Conservation (phyloP, 1,140 invertebrate genomes). For the Papilio xuthus region DNA sequence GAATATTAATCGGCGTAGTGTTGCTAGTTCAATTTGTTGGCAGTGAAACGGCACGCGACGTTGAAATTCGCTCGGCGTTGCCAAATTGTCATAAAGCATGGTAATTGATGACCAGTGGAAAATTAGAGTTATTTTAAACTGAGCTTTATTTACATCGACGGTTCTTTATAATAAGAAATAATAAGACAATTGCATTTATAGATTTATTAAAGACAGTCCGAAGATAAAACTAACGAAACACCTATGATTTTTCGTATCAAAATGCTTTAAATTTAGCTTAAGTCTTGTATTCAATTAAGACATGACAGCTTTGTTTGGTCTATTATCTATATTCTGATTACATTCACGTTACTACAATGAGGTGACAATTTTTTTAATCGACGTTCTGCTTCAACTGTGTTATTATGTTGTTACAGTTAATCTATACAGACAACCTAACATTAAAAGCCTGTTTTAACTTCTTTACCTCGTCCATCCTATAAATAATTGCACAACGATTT, state of each 20-base stretch:
- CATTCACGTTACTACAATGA: neutral
- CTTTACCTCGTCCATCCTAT: neutral
- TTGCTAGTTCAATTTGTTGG: constrained; percentile 31
- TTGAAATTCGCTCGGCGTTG: constrained; percentile 28
- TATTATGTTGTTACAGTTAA: neutral
- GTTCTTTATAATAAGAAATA: neutral
- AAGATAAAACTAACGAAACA: neutral
- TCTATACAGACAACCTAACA: neutral
- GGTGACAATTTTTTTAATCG: neutral
- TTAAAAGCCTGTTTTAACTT: neutral
- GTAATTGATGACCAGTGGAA: constrained; percentile 35
- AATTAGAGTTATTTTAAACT: constrained; percentile 34
- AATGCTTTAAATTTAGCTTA: neutral
- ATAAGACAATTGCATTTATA: neutral
- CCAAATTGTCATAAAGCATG: constrained; percentile 37
- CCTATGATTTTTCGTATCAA: too few species aligned
- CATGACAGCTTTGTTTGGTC: neutral
- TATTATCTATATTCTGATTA: too few species aligned
- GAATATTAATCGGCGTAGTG: constrained; percentile 3
- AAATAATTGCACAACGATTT: neutral
- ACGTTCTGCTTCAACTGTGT: neutral
- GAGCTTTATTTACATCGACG: neutral
- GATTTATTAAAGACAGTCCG: neutral
- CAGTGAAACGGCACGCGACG: constrained; percentile 32
- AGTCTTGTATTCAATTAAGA: neutral